phyloP scores from a whole-genome alignment of 2,888 invertebrate genomes.

The Elgonia sp. region DNA sequence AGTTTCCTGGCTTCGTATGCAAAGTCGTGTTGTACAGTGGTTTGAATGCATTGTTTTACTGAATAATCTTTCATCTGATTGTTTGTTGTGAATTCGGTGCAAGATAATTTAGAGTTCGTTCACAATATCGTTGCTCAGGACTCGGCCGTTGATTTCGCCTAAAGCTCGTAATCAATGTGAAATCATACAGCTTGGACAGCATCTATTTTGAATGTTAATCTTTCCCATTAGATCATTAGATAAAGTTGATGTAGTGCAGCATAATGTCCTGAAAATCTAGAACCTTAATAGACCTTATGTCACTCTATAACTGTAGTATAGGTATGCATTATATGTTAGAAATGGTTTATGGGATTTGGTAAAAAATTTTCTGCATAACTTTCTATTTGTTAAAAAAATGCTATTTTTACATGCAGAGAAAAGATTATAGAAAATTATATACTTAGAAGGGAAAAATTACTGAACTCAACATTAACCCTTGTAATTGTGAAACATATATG shows the following conservation, averaged over 20 bases:
- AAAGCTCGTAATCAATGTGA: slow-evolving; percentile 28
- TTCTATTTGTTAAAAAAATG: too few species aligned
- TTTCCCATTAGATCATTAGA: slow-evolving; percentile 83
- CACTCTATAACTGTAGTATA: slow-evolving; percentile 63
- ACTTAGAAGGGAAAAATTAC: too few species aligned
- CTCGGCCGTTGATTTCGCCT: slow-evolving; percentile 39
- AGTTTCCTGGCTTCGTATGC: slow-evolving; percentile 45
- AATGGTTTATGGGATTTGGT: slow-evolving; percentile 71
- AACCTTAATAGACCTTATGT: slow-evolving; percentile 80
- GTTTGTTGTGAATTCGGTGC: slow-evolving; percentile 15
- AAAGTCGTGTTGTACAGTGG: slow-evolving; percentile 24
- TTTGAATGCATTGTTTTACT: slow-evolving; percentile 41
- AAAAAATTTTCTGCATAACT: too few species aligned
- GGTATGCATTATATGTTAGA: slow-evolving; percentile 51
- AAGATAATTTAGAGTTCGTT: slow-evolving; percentile 16
- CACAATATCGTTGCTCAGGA: slow-evolving; percentile 3
- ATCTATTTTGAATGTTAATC: slow-evolving; percentile 82
- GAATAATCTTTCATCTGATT: slow-evolving; percentile 40
- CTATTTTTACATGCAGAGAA: too few species aligned
- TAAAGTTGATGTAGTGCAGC: slow-evolving; percentile 83
- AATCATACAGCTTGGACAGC: slow-evolving; percentile 56
- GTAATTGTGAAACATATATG: too few species aligned
- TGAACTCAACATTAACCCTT: too few species aligned
- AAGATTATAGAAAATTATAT: too few species aligned
- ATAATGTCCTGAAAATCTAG: slow-evolving; percentile 82